A percentile compares a stretch with the other conserved stretches of the same genome.
Conservation (phyloP, 2,797 vertebrate genomes). For the Coregonus sp. region DNA sequence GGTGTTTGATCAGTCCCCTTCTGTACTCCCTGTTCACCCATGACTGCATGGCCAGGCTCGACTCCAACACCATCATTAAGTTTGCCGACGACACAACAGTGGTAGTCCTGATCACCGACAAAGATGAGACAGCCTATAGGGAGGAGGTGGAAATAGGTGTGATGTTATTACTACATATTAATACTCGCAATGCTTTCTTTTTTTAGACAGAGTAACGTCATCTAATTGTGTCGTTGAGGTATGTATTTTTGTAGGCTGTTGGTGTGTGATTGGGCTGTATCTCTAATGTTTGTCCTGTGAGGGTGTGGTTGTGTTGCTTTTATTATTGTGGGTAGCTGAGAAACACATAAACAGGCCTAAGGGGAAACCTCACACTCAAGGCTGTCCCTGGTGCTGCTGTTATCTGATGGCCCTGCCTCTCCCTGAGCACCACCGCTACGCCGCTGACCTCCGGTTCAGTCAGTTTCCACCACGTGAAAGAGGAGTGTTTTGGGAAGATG, state of each 20-base stretch:
- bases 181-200: not conserved
- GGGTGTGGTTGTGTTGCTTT: not conserved
- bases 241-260: conserved; percentile 15
- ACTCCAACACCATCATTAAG: too few species aligned
- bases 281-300: not conserved
- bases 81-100: too few species aligned
- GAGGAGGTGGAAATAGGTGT: not conserved
- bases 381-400: not conserved
- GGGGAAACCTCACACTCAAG: not conserved
- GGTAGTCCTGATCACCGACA: too few species aligned
- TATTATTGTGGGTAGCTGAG: not conserved
- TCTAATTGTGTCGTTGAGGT: not conserved
- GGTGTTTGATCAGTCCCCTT: too few species aligned
- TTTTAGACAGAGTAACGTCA: not conserved
- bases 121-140: too few species aligned
- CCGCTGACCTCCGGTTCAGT: conserved; percentile 24
- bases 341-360: not conserved
- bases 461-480: conserved; percentile 63
- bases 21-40: too few species aligned
- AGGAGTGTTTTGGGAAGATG: not conserved
- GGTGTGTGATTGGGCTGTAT: not conserved
- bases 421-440: conserved; percentile 3
- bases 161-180: not conserved
- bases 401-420: conserved; percentile 3
- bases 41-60: too few species aligned